Evolutionary conservation across 2,797 vertebrate species (phyloP).

Genomic region (Choloepus didactylus): DNA sequence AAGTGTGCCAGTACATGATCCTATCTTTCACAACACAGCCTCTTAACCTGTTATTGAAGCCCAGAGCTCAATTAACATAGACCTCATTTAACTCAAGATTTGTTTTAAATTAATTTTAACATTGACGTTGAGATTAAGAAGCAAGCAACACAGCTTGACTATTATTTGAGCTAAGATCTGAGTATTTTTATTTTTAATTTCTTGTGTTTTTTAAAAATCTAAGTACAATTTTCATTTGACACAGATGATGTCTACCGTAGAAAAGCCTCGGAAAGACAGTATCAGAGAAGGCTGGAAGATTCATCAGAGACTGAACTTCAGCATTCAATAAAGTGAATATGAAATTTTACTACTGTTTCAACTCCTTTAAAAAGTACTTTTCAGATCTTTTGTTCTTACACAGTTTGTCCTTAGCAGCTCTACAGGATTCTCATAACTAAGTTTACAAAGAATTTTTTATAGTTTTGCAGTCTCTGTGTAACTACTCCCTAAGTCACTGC

Average conservation of each 20-base stretch:
- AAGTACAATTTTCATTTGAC: slow-evolving; percentile 75
- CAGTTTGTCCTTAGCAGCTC: neutral
- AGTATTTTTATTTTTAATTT: slow-evolving; percentile 66
- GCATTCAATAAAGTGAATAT: slow-evolving; percentile 84
- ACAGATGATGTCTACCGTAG: slow-evolving; percentile 98
- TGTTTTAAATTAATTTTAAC: slow-evolving; percentile 57
- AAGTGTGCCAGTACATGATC: neutral
- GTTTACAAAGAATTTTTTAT: slow-evolving; percentile 51
- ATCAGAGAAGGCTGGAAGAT: slow-evolving; percentile 90
- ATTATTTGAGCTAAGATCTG: neutral
- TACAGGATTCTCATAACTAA: neutral
- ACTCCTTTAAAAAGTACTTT: slow-evolving; percentile 26
- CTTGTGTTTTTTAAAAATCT: slow-evolving; percentile 46
- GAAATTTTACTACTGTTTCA: slow-evolving; percentile 65
- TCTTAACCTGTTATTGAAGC: neutral
- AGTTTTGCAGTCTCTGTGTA: slow-evolving; percentile 27
- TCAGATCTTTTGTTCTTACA: neutral
- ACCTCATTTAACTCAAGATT: slow-evolving; percentile 11
- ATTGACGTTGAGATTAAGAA: slow-evolving; percentile 35
- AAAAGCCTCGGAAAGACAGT: slow-evolving; percentile 93
- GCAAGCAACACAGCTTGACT: slow-evolving; percentile 4
- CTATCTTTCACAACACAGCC: neutral
- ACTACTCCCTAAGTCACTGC: slow-evolving; percentile 4
- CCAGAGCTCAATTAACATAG: neutral
- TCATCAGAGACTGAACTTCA: slow-evolving; percentile 82